Base-by-base conservation (phyloP, 2,888 invertebrate genomes). In the Pomacea canaliculata region DNA sequence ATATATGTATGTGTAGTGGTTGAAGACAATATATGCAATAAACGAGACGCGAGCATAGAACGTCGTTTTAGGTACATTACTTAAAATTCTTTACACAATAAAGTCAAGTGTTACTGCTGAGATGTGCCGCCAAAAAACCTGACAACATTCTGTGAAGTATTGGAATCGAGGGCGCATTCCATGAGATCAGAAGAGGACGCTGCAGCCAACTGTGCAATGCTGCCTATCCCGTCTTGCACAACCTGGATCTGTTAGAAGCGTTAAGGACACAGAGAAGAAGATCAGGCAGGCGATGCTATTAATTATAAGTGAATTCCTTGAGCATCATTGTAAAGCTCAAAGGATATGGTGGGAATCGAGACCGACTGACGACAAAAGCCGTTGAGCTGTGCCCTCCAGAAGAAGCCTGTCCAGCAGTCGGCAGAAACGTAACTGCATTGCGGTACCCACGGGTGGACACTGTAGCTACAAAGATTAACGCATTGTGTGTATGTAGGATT, bases 311-410 rank as follows among this genome's bases (percentile, higher is more conserved):
- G 4, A 37, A 37, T 37, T 3, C 37, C 3, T 37, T 37, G 37
- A 37, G 37, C 37, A 37, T 37, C 37, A 37, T 37, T 37, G 23
- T 23, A 23, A 23, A 23, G 23, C 0, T 37, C 1, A 70, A 82
- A 81, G 82, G 83, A 83, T 83, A 83, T 80, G 77, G 77, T 80
- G 83, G 13, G 56, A 71, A 69, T 71, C 78, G 46, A 82, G 78
- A 9, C 80, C 81, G 7, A 82, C 74, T 18, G 78, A 80, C 46
- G 76, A 71, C 51, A 82, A 46, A 51, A 79, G 74, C 16, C 74
- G 66, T 0, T 77, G 62, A 18, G 76, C 76, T 66, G 70, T 70
- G 66, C 79, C 78, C 12, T 46, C 67, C 51, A 72, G 48, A 70
- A 78, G n/a, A 13, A 78, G 77, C 19, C 79, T 78, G 18, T 77